A percentile compares a stretch with the other conserved stretches of the same genome.
Conservation (phyloP, 2,797 vertebrate genomes). For the Sebastes oblongus region DNA sequence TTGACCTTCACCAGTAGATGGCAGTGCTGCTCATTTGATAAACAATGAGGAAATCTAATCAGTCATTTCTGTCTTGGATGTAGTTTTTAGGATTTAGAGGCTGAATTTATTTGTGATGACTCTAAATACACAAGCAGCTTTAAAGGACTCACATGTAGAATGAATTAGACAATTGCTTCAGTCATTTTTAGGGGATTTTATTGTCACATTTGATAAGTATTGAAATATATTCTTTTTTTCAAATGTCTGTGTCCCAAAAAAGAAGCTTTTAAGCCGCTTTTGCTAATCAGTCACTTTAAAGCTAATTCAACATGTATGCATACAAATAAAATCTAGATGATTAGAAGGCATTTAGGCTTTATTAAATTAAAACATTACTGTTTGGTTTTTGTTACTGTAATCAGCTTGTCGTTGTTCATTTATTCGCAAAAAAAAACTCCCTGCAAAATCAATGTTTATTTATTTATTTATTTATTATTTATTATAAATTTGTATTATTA, state of each 20-base stretch:
- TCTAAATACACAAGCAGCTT: background rate
- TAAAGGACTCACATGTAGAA: background rate
- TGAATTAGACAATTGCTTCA: background rate
- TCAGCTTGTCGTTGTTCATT: background rate
- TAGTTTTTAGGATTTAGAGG: background rate
- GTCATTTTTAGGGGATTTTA: background rate
- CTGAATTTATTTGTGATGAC: background rate
- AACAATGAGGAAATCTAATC: background rate
- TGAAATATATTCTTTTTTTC: background rate
- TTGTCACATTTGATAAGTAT: background rate
- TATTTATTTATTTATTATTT: no score
- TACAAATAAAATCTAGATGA: background rate
- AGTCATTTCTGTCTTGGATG: background rate
- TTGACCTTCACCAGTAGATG: constrained; percentile 37
- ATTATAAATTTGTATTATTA: no score
- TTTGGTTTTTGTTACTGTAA: background rate
- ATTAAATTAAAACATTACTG: background rate
- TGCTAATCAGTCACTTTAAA: background rate
- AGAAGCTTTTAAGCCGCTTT: background rate
- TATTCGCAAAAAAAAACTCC: background rate
- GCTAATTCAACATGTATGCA: background rate
- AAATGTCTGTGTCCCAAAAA: background rate
- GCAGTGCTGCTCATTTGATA: constrained; percentile 21
- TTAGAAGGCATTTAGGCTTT: background rate
- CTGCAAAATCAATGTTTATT: background rate